These are phyloP conservation scores for Sanderia malayensis DNA, from an alignment of 30 jellyfish, hydroid and myxozoan species.

Conservation along the genomic window DNA sequence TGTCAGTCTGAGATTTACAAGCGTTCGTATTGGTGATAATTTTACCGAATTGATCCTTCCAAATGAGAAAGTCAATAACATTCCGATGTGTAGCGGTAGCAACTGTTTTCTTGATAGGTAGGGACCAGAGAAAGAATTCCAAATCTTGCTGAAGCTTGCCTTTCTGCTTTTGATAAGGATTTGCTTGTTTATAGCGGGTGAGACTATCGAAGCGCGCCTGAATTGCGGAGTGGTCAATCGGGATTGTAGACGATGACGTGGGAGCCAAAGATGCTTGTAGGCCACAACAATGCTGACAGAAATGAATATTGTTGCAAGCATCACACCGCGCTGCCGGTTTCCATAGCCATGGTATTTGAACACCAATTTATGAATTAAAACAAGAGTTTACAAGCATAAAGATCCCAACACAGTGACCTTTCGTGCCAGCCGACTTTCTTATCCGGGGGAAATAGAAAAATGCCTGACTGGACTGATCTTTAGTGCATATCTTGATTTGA, in stretches of 20 bases:
- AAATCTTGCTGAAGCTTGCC: constrained; percentile 10
- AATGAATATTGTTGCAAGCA: neutral
- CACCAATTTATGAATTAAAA: neutral
- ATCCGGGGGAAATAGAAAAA: neutral
- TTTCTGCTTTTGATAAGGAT: constrained; percentile 15
- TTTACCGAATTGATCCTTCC: constrained; percentile 20
- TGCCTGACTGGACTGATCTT: neutral
- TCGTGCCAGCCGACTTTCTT: constrained; percentile 6
- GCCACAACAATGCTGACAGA: constrained; percentile 16
- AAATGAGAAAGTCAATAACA: constrained; percentile 11
- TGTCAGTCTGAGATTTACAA: neutral
- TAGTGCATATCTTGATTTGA: neutral
- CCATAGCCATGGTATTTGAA: constrained; percentile 17
- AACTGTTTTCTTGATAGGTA: neutral
- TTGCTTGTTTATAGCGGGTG: neutral
- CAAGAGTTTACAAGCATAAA: neutral
- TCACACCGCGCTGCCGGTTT: constrained; percentile 12
- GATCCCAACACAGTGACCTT: constrained; percentile 3
- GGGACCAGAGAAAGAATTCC: constrained; percentile 1
- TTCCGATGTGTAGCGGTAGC: constrained; percentile 5
- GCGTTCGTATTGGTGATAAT: neutral
- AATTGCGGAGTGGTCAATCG: neutral
- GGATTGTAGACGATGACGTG: neutral
- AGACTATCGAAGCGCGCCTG: constrained; percentile 6
- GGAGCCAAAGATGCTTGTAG: neutral